phyloP scores from a whole-genome alignment of 2,797 vertebrate genomes.

The Lagodon rhomboides region DNA sequence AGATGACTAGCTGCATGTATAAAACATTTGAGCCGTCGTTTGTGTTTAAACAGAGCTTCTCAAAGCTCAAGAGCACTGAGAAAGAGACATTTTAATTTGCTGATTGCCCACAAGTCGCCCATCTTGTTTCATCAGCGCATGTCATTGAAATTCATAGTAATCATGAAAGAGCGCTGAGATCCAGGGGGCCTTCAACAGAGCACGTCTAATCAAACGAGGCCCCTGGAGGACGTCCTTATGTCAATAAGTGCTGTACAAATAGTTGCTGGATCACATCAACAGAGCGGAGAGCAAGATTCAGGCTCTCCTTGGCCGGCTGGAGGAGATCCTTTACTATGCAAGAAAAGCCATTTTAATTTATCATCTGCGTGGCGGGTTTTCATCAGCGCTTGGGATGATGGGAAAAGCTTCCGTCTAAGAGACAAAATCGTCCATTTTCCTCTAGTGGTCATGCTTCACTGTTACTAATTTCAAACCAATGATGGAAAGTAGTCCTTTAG shows the following conservation, averaged over 20 bases:
- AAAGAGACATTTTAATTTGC: constrained; percentile 55
- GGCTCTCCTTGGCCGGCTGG: constrained; percentile 28
- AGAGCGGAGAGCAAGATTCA: constrained; percentile 33
- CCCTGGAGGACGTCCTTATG: constrained; percentile 63
- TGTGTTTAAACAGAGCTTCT: constrained; percentile 34
- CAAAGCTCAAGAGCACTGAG: constrained; percentile 7
- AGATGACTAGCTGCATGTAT: constrained; percentile 31
- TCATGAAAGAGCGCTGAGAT: constrained; percentile 48
- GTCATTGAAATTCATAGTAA: constrained; percentile 74
- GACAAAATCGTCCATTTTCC: constrained; percentile 8
- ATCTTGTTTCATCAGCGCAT: constrained; percentile 47
- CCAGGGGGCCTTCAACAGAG: constrained; percentile 56
- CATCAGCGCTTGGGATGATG: constrained; percentile 17
- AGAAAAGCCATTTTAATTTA: constrained; percentile 40
- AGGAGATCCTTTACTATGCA: constrained; percentile 76
- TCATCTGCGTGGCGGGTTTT: constrained; percentile 9
- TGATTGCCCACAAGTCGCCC: constrained; percentile 35
- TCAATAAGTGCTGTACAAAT: constrained; percentile 47
- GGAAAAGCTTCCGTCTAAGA: constrained; percentile 11
- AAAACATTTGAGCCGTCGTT: constrained; percentile 34
- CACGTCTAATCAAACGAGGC: constrained; percentile 72
- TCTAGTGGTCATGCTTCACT: not conserved
- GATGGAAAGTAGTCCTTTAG: not conserved
- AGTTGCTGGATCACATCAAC: constrained; percentile 42
- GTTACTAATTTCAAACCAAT: constrained; percentile 10